phyloP scores from a whole-genome alignment of 2,888 invertebrate species.

The Bellardia bayeri region DNA sequence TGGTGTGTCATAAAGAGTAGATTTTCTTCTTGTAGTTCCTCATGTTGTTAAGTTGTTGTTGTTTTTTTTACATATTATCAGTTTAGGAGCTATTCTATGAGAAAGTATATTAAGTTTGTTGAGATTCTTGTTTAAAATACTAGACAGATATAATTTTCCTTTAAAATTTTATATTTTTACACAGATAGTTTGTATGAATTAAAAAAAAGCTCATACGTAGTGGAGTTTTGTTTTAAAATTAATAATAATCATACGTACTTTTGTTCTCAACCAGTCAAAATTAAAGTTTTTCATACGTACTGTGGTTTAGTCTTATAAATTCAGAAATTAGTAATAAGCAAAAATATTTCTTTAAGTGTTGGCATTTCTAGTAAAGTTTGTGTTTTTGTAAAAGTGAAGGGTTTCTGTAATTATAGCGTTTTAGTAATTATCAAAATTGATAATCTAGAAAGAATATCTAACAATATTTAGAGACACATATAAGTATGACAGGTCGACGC shows the following conservation, averaged over 20 bases:
- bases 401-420: too few species aligned
- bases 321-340: neutral
- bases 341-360: too few species aligned
- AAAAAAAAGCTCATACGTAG: neutral
- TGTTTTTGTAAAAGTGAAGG: too few species aligned
- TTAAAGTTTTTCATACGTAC: neutral
- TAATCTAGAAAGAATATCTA: too few species aligned
- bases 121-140: too few species aligned
- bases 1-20: neutral
- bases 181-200: too few species aligned
- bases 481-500: too few species aligned
- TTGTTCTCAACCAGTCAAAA: neutral
- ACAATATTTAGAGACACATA: too few species aligned
- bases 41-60: neutral
- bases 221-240: neutral
- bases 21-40: constrained; percentile 50
- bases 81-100: neutral
- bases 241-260: neutral
- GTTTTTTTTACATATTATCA: neutral
- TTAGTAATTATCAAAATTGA: too few species aligned
- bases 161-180: too few species aligned
- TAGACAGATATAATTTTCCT: too few species aligned
- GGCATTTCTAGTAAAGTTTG: too few species aligned
- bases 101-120: neutral
- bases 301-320: neutral